Base-by-base conservation (phyloP, 1,140 invertebrate genomes). In the Calephelis nemesis region DNA sequence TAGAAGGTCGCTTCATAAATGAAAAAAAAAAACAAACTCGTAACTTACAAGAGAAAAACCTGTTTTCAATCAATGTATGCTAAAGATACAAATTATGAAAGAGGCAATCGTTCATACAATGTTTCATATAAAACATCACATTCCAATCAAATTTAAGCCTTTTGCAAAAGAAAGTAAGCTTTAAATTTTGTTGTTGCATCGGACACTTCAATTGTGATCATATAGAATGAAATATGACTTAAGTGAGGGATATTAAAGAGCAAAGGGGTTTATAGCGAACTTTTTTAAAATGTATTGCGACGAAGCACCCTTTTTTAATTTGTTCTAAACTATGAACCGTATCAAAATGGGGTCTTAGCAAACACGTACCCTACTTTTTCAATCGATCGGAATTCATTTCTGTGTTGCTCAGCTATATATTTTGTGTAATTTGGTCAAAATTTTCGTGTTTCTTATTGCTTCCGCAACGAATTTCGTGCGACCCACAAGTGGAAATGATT, bases 381-480 rank as follows among this genome's bases (percentile, higher is more conserved):
- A 45, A 63, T 62, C 11, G 15, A 71, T 81, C 68, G 71, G 78
- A 79, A 75, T 83, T 84, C 48, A 71, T 72, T 76, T 75, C 71
- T 69, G 73, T 63, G 67, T 74, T 74, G 69, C 63, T 68, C 42
- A 78, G 79, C 73, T 78, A 79, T 71, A 68, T 77, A 82, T 84
- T 83, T 80, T 82, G 78, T 81, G 82, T 83, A 87, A 90, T 88
- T 87, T 83, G 81, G 70, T 81, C 64, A 79, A 78, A 88, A 84
- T 86, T 88, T 83, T 88, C 87, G 85, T 91, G 89, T 89, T 90
- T 88, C 89, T 89, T 86, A 91, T 91, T 91, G 84, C 89, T 91
- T 91, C 89, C 89, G 89, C 87, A 87, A 88, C 87, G 84, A 89
- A 90, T 91, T 91, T 90, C 87, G 87, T 91, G 89, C 87, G 87